Percentiles rank a stretch among this genome's conserved stretches.
These are phyloP conservation scores for Heptranchias perlo DNA, from an alignment of 2,113 vertebrate genomes.

Conservation along the genomic window DNA sequence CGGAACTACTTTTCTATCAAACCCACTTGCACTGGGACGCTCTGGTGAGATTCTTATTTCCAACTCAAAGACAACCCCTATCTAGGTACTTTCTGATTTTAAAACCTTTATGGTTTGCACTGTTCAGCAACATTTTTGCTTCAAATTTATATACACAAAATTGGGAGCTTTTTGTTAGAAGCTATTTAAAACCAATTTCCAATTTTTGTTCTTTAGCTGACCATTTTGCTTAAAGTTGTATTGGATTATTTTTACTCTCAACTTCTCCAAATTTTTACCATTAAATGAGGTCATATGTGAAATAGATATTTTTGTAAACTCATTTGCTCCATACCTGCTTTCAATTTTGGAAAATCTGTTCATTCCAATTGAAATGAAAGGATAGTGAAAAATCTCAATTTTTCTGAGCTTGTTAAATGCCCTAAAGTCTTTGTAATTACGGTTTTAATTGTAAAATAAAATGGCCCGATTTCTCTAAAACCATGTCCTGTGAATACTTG, in stretches of 20 bases:
- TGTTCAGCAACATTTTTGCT: constrained; percentile 25
- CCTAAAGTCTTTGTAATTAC: neutral
- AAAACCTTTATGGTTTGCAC: constrained; percentile 31
- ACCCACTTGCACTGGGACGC: constrained; percentile 60
- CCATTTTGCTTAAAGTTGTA: constrained; percentile 33
- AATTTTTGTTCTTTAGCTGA: constrained; percentile 47
- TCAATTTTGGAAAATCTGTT: constrained; percentile 2
- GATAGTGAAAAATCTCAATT: neutral
- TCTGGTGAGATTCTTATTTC: constrained; percentile 74
- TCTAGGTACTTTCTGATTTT: constrained; percentile 31
- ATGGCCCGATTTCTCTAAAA: neutral
- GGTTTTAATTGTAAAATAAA: neutral
- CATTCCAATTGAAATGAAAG: neutral
- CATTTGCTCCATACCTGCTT: neutral
- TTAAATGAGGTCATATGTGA: neutral
- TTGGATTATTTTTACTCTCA: neutral
- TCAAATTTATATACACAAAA: neutral
- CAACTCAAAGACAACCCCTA: constrained; percentile 23
- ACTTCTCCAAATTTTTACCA: neutral
- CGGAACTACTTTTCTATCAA: constrained; percentile 60
- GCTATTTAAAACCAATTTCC: constrained; percentile 42
- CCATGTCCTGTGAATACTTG: neutral
- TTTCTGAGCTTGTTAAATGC: neutral
- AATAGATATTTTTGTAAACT: neutral
- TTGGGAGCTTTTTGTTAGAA: neutral